Evolutionary conservation across 1,140 invertebrate genomes (phyloP).

Genomic region (Drosophila ercepeae): DNA sequence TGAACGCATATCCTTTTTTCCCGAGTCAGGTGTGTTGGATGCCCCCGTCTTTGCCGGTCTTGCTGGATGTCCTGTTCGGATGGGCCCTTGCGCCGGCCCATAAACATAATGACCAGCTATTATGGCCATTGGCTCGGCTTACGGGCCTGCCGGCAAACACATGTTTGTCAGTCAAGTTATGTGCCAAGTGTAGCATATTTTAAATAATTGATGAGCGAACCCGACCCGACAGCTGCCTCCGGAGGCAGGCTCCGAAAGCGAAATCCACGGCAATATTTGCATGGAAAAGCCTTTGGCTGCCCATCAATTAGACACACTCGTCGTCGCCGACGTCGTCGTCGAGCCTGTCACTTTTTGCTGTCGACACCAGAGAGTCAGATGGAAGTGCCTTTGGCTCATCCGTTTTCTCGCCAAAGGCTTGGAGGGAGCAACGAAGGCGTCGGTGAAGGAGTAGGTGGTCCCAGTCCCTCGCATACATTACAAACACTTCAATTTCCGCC

Average conservation of each 20-base stretch:
- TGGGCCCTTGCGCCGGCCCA: constrained; percentile 30
- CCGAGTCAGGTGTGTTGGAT: constrained; percentile 27
- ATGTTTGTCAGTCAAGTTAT: constrained; percentile 66
- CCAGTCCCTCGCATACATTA: constrained; percentile 49
- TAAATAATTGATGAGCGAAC: constrained; percentile 74
- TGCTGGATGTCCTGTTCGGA: constrained; percentile 22
- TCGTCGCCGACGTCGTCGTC: constrained; percentile 22
- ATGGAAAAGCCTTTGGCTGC: constrained; percentile 62
- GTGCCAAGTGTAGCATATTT: constrained; percentile 77
- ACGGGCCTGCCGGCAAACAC: constrained; percentile 34
- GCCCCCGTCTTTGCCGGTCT: constrained; percentile 1
- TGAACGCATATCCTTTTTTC: constrained; percentile 31
- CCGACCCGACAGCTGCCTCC: constrained; percentile 28
- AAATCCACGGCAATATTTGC: constrained; percentile 56
- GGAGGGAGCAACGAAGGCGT: background rate
- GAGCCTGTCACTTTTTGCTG: constrained; percentile 46
- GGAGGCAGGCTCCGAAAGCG: constrained; percentile 1
- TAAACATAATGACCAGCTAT: constrained; percentile 77
- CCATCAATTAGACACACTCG: constrained; percentile 68
- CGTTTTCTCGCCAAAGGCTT: constrained; percentile 22
- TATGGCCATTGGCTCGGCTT: constrained; percentile 61
- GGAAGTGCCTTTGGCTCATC: constrained; percentile 41
- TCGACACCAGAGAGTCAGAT: constrained; percentile 42
- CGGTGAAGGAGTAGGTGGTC: background rate
- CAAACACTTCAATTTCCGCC: constrained; percentile 76